Percentiles rank a stretch among this genome's conserved stretches.
Conservation (phyloP, 2,113 vertebrate genomes). For the Cyprinodon variegatus region DNA sequence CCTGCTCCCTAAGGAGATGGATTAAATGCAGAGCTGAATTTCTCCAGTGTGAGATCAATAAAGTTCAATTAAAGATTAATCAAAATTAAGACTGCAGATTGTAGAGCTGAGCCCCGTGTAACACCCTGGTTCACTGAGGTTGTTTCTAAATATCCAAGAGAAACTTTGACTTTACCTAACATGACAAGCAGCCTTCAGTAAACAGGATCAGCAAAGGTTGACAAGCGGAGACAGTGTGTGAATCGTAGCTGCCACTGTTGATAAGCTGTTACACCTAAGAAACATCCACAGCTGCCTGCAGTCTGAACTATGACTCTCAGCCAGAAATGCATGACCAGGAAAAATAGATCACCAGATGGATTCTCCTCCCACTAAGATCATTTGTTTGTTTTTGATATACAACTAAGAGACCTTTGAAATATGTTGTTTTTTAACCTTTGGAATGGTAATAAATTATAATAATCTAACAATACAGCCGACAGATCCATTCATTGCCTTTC, state of each 20-base stretch:
- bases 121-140: not conserved
- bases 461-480: too few relatives aligned
- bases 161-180: not conserved
- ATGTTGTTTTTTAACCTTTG: too few relatives aligned
- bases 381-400: not conserved
- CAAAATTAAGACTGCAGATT: not conserved
- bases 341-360: not conserved
- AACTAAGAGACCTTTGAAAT: not conserved
- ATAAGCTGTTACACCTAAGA: not conserved
- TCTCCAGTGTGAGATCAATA: too few relatives aligned
- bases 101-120: not conserved
- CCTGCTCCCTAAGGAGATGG: too few relatives aligned
- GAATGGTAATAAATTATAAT: too few relatives aligned
- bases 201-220: not conserved
- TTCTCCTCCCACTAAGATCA: not conserved
- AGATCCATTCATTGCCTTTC: too few relatives aligned
- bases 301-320: not conserved
- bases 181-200: not conserved
- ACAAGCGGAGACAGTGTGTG: not conserved
- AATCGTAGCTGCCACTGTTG: not conserved
- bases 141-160: not conserved
- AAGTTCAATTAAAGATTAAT: too few relatives aligned
- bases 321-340: not conserved
- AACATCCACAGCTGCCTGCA: not conserved
- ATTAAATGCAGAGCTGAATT: too few relatives aligned